Percentiles rank a stretch among this genome's conserved stretches.
phyloP scores from a whole-genome alignment of 2,888 invertebrate species.

The Tenodera sinensis region DNA sequence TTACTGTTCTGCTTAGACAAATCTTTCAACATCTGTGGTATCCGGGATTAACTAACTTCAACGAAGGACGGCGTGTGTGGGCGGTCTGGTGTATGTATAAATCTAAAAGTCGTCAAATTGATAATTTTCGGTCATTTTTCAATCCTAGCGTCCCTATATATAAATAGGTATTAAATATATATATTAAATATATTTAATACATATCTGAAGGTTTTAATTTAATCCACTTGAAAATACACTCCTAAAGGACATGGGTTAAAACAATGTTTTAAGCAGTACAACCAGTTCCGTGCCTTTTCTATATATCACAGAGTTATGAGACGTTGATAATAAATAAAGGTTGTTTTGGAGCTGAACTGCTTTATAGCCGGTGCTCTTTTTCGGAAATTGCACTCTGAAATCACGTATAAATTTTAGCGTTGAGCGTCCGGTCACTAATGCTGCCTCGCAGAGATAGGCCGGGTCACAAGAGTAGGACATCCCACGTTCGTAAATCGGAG shows the following conservation, averaged over 20 bases:
- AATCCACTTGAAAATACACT: neutral
- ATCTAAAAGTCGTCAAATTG: too few relatives aligned
- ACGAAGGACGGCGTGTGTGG: too few relatives aligned
- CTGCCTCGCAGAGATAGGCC: neutral
- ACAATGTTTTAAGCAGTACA: neutral
- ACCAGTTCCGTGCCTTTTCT: neutral
- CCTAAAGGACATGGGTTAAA: neutral
- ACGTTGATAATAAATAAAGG: neutral
- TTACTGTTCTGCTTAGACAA: too few relatives aligned
- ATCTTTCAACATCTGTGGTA: too few relatives aligned
- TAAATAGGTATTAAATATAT: too few relatives aligned
- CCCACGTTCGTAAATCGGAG: neutral
- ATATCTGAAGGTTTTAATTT: neutral
- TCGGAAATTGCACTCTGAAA: neutral
- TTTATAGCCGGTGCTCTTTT: neutral
- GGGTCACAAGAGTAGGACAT: neutral
- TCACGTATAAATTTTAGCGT: neutral
- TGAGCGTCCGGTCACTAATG: neutral
- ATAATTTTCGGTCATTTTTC: too few relatives aligned
- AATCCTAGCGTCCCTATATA: too few relatives aligned
- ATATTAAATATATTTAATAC: too few relatives aligned
- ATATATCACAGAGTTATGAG: neutral
- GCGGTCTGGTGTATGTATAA: too few relatives aligned
- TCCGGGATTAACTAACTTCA: too few relatives aligned
- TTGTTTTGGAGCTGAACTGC: neutral